Evolutionary conservation across 2,888 invertebrate genomes (phyloP), one percentile per base, ranked within the genome.

Genomic region (Agrotis ipsilon): DNA sequence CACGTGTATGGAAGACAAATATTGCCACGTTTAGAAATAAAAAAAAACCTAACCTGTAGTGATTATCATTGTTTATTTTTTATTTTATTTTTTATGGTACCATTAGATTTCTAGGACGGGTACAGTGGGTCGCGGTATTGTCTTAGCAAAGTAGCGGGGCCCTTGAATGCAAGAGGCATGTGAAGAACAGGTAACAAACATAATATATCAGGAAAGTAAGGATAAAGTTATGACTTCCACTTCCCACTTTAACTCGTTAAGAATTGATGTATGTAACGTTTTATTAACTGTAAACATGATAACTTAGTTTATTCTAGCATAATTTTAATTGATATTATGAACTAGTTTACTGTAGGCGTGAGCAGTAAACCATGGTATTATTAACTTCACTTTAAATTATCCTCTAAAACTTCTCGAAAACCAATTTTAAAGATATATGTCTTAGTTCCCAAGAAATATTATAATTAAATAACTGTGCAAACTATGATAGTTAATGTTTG

Each of bases 401-500:
- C 3, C 13, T 48, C 13, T 11, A 45, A 43, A 27, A 48, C 45
- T 48, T 63, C 21, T 27, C 32, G 46, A 66, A 61, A 54, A 63
- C 43, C 66, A 68, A 72, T 68, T 58, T 63, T 11, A 9, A 39
- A 51, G 39, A 71, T 64, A 48, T 58, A 66, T 58, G n/a, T 58
- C 67, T 62, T 43, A 14, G 49, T 68, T 72, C 46, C 51, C 64
- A 18, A 58, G 62, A 75, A 76, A 68, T 58, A 62, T 70, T 54
- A 4, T 74, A 72, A 77, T 80, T 75, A 69, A 78, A 82, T 80
- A 73, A 66, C 64, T 71, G 51, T 62, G 68, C 69, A 64, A 71
- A 78, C 78, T 66, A 61, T 70, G 64, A 68, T 74, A 73, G 75
- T 75, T 75, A 70, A 75, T 51, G 71, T 81, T 72, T 73, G 52